Evolutionary conservation across 1,140 invertebrate genomes (phyloP), one percentile per base, ranked within the genome.

Genomic region (Drosophila watanabei): DNA sequence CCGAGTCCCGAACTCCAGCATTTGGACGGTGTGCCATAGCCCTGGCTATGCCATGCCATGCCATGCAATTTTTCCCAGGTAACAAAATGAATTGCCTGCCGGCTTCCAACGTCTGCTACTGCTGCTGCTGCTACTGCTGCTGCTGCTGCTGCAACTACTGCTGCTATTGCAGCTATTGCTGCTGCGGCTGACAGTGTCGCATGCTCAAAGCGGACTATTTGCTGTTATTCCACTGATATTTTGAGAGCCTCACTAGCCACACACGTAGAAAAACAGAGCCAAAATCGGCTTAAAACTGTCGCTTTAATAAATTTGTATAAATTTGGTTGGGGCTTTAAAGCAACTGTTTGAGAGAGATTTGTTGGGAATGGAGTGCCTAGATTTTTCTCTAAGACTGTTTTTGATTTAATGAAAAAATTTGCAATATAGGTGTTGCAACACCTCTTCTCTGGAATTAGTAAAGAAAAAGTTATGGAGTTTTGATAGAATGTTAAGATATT

Each of bases 181-280:
- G 54, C 84, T 87, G 84, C 69, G 72, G 85, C 84, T 88, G 84
- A 88, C 84, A 88, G 85, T 89, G 84, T 89, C 85, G 85, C 84
- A 89, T 88, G 78, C 84, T 89, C 85, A 89, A 89, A 84, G 85
- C 85, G 85, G 79, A 85, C 86, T 88, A 89, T 88, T 88, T 88
- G 85, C 85, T 85, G 87, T 88, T 88, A 88, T 88, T 89, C 85
- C 85, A 88, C 73, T 90, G 85, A 88, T 88, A 88, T 88, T 88
- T 88, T 79, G 85, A 90, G 86, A 85, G 85, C 70, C 73, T 79
- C 62, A 61, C 75, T 59, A 70, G 58, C 2, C 39, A 71, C 64
- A 71, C 64, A 71, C 68, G 14, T 41, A 37, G 20, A 56, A 46
- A 24, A 49, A n/a, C 13, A 18, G n/a, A 6, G 1, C 20, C 5